These are phyloP conservation scores for Conistra vaccinii DNA, from an alignment of 2,888 invertebrate genomes.

Conservation along the genomic window DNA sequence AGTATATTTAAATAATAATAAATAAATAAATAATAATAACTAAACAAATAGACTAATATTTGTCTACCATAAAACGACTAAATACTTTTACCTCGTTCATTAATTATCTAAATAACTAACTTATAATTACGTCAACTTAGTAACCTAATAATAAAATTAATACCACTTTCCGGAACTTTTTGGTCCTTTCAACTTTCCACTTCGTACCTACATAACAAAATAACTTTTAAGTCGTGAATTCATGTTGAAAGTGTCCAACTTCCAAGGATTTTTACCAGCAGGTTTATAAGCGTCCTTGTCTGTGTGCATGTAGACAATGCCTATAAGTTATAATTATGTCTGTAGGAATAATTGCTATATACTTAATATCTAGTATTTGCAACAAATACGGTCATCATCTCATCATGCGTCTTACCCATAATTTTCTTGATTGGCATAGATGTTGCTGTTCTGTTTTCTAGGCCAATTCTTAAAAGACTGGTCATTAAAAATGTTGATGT, in stretches of 20 bases:
- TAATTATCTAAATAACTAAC: background rate
- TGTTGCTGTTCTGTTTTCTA: conserved; percentile 1
- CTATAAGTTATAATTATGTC: conserved; percentile 23
- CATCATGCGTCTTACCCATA: background rate
- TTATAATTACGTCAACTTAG: background rate
- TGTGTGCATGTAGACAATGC: conserved; percentile 16
- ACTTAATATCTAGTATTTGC: conserved; percentile 43
- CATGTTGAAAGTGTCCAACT: background rate
- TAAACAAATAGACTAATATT: background rate
- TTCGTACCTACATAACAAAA: background rate
- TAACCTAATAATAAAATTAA: background rate
- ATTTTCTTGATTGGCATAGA: conserved; percentile 33
- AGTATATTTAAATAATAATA: no score
- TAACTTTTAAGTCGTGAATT: background rate
- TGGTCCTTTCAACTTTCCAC: background rate
- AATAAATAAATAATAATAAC: no score
- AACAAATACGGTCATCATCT: conserved; percentile 23
- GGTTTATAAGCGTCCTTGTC: background rate
- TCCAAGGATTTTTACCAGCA: background rate
- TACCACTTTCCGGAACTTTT: background rate
- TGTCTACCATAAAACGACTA: background rate
- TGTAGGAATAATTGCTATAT: conserved; percentile 25
- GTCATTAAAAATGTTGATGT: background rate
- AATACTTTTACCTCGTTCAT: background rate
- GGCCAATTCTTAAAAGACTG: background rate